Percentiles rank a stretch among this genome's conserved stretches.
Evolutionary conservation across 2,888 invertebrate genomes (phyloP).

Genomic region (Scelioninae gen. 2): DNA sequence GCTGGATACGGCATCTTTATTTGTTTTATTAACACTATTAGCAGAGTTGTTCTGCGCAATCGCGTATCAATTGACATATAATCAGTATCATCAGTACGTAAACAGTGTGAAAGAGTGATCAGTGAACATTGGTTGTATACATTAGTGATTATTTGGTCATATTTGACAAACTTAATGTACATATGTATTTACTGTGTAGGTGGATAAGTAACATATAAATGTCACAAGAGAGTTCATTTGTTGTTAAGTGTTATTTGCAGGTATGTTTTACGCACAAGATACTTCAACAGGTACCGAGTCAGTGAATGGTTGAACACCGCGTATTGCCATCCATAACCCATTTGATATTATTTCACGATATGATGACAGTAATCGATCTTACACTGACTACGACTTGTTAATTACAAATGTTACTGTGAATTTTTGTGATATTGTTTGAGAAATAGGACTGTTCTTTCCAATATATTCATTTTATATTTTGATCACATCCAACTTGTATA

Average conservation of each 20-base stretch:
- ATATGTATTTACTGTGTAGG: constrained; percentile 9
- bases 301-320: neutral
- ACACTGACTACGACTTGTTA: constrained; percentile 16
- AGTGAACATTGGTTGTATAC: constrained; percentile 22
- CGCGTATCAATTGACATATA: constrained; percentile 33
- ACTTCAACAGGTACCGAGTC: constrained; percentile 20
- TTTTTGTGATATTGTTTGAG: constrained; percentile 2
- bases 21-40: neutral
- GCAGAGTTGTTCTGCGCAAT: constrained; percentile 14
- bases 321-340: constrained; percentile 17
- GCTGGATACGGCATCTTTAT: neutral
- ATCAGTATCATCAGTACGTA: constrained; percentile 41
- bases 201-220: neutral
- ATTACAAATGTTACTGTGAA: constrained; percentile 13
- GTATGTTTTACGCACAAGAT: neutral
- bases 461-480: neutral
- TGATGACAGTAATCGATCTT: constrained; percentile 38
- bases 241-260: constrained; percentile 1
- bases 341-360: neutral
- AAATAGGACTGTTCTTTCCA: neutral
- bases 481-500: neutral
- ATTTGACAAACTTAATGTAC: constrained; percentile 12
- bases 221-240: neutral
- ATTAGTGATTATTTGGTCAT: constrained; percentile 2
- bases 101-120: constrained; percentile 42